Percentiles rank a stretch among this genome's conserved stretches.
Evolutionary conservation across 2,797 vertebrate species (phyloP).

Genomic region (Carcharodon carcharias): DNA sequence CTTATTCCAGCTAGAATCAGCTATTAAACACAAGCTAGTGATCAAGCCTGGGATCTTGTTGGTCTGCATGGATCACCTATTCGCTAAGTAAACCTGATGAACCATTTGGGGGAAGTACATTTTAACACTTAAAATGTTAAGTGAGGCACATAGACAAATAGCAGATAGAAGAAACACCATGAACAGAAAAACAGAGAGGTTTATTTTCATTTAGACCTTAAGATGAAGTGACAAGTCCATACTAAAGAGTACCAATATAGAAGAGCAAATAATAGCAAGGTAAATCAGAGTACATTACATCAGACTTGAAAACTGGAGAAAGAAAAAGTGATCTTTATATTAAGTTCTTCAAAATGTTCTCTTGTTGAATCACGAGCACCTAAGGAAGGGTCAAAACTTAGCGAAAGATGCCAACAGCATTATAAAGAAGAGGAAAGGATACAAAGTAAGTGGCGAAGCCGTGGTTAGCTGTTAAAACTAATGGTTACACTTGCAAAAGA

Average conservation of each 20-base stretch:
- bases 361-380: background rate
- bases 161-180: background rate
- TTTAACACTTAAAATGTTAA: background rate
- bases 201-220: background rate
- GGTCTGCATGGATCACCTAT: background rate
- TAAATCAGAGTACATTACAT: background rate
- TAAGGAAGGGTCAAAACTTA: background rate
- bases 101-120: background rate
- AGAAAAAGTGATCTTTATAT: background rate
- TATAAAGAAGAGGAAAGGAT: background rate
- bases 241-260: background rate
- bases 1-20: background rate
- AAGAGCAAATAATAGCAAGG: background rate
- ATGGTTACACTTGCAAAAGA: background rate
- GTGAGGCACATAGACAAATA: background rate
- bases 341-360: background rate
- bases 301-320: background rate
- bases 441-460: background rate
- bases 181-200: background rate
- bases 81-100: background rate
- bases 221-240: background rate
- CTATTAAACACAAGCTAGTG: background rate
- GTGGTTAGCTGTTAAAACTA: background rate
- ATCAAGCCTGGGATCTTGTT: background rate
- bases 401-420: background rate